Conservation (phyloP, 2,888 invertebrate species). For the Diogma glabrata region DNA sequence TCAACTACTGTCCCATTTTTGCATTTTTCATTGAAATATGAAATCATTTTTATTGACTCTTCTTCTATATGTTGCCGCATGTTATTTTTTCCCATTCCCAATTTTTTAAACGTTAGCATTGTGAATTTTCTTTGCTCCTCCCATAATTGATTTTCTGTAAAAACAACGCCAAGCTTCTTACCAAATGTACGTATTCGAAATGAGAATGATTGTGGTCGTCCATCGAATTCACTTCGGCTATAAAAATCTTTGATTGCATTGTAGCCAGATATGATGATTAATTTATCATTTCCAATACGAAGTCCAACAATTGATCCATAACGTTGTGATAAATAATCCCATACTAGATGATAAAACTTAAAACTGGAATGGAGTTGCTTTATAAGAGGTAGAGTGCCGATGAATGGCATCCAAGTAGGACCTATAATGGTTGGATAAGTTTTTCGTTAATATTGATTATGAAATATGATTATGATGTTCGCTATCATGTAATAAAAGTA, state of each 20-base stretch:
- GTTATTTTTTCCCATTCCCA: constrained; percentile 48
- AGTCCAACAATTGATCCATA: constrained; percentile 57
- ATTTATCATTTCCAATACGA: constrained; percentile 47
- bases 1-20: constrained; percentile 32
- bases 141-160: constrained; percentile 56
- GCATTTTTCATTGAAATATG: constrained; percentile 31
- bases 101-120: constrained; percentile 48
- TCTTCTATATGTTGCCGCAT: constrained; percentile 49
- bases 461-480: no score
- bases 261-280: constrained; percentile 50
- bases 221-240: constrained; percentile 51
- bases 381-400: constrained; percentile 40
- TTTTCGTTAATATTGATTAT: no score
- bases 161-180: constrained; percentile 53
- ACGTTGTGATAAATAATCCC: constrained; percentile 42
- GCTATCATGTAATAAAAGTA: no score
- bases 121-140: constrained; percentile 53
- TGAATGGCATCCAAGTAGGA: constrained; percentile 42
- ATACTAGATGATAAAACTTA: constrained; percentile 44
- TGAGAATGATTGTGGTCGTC: constrained; percentile 59
- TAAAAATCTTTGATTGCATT: constrained; percentile 50
- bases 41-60: constrained; percentile 44
- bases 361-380: constrained; percentile 29
- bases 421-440: no score
- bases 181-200: constrained; percentile 54